Conservation (phyloP, 2,888 invertebrate species). For the Notodonta dromedarius region DNA sequence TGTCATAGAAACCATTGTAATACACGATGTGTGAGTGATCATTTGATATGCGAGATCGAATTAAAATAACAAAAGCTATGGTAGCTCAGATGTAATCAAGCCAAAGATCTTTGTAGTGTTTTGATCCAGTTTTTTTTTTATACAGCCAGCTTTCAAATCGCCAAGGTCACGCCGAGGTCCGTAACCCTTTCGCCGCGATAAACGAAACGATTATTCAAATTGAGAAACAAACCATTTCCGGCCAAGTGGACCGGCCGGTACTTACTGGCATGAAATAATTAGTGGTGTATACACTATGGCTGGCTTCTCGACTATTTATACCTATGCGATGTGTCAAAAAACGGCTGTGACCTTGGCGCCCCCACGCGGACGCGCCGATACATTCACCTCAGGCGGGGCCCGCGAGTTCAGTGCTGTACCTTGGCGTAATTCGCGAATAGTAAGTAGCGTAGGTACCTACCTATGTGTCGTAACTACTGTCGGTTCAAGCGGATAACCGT, state of each 20-base stretch:
- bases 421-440: conserved; percentile 46
- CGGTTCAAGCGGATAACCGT: not conserved
- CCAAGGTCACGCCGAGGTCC: conserved; percentile 57
- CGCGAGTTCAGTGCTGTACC: conserved; percentile 54
- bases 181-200: conserved; percentile 65
- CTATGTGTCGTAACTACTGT: conserved; percentile 19
- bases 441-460: conserved; percentile 20
- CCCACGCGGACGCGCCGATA: conserved; percentile 74
- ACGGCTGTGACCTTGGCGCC: conserved; percentile 81
- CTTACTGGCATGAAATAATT: conserved; percentile 68
- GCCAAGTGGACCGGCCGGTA: conserved; percentile 52
- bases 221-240: conserved; percentile 78
- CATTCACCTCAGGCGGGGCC: conserved; percentile 82
- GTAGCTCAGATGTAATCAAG: conserved; percentile 19
- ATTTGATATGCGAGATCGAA: conserved; percentile 4
- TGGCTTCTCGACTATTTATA: conserved; percentile 71
- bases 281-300: conserved; percentile 56
- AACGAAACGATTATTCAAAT: conserved; percentile 68
- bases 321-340: conserved; percentile 78
- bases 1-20: conserved; percentile 1
- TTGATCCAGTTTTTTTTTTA: conserved; percentile 19
- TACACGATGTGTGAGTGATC: not conserved
- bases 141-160: conserved; percentile 38
- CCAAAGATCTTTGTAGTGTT: conserved; percentile 21
- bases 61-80: not conserved